Conservation (phyloP, 2,797 vertebrate species). For the Aulostomus chinensis region DNA sequence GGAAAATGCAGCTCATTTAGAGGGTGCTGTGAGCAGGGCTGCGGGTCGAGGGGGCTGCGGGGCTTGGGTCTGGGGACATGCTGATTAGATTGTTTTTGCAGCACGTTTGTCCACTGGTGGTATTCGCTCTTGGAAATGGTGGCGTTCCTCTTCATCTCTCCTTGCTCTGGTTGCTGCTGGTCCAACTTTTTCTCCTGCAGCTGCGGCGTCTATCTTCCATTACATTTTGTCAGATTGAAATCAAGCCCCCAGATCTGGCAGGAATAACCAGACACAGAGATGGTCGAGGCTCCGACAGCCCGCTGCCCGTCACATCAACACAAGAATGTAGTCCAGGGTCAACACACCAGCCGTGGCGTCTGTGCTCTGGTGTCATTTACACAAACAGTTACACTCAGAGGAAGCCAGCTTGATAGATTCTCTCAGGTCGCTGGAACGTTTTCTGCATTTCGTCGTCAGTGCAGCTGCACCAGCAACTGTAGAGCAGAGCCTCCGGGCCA, state of each 20-base stretch:
- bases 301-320: constrained; percentile 5
- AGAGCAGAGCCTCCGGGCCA: too few relatives aligned
- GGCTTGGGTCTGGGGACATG: neutral
- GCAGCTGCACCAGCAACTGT: too few relatives aligned
- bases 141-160: neutral
- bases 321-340: constrained; percentile 20
- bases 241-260: neutral
- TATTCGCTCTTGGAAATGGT: constrained; percentile 4
- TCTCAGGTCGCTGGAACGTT: too few relatives aligned
- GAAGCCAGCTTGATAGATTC: too few relatives aligned
- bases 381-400: neutral
- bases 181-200: constrained; percentile 2
- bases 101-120: constrained; percentile 14
- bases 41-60: neutral
- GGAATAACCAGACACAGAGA: constrained; percentile 21
- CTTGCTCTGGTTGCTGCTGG: constrained; percentile 8
- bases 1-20: constrained; percentile 41
- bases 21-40: constrained; percentile 29
- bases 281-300: neutral
- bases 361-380: too few relatives aligned
- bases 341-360: too few relatives aligned
- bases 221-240: constrained; percentile 34
- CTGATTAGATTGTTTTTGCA: constrained; percentile 46
- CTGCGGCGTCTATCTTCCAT: constrained; percentile 38
- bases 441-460: too few relatives aligned